Evolutionary conservation across 2,797 vertebrate genomes (phyloP).

Genomic region (Parotocinclus haroldoi): DNA sequence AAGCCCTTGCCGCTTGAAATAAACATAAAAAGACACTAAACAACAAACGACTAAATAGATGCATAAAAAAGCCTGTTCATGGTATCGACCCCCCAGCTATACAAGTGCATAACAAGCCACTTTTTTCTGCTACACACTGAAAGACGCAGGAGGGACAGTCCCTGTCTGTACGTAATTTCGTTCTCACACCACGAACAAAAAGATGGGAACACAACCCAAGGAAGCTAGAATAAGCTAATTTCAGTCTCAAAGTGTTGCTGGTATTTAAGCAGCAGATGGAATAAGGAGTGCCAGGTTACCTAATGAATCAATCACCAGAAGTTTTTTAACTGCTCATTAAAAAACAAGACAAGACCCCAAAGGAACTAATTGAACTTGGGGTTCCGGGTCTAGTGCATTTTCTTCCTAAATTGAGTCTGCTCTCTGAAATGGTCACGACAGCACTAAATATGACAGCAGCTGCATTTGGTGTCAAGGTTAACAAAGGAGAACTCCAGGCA

Average conservation of each 20-base stretch:
- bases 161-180: conserved; percentile 46
- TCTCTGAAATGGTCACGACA: no score
- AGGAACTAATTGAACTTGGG: no score
- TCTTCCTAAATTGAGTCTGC: no score
- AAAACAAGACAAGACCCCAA: no score
- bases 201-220: conserved; percentile 15
- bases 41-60: conserved; percentile 51
- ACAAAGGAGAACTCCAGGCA: no score
- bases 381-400: not conserved
- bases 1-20: conserved; percentile 44
- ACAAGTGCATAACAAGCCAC: conserved; percentile 47
- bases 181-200: conserved; percentile 45
- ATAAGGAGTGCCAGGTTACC: not conserved
- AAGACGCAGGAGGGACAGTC: conserved; percentile 40
- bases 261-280: not conserved
- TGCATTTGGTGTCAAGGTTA: no score
- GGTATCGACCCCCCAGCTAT: conserved; percentile 27
- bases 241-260: not conserved
- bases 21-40: conserved; percentile 49
- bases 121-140: conserved; percentile 42
- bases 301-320: no score
- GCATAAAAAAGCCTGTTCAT: conserved; percentile 56
- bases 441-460: no score
- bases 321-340: not conserved
- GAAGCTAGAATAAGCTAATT: conserved; percentile 12